Evolutionary conservation across 2,888 invertebrate genomes (phyloP), one percentile per base, ranked within the genome.

Genomic region (Aleiodes alternator): DNA sequence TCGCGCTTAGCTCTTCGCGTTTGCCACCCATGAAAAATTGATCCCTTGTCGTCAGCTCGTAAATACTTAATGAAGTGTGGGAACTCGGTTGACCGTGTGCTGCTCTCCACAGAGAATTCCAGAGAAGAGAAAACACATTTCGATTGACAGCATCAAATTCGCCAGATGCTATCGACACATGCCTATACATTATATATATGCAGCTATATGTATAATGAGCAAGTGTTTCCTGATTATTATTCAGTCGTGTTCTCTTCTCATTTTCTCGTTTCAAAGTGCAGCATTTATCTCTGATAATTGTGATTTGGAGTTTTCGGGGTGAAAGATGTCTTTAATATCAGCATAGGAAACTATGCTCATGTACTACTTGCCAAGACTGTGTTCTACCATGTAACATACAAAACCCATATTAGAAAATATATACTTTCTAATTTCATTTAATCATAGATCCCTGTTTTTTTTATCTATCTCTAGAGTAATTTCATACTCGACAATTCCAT

Each of bases 1-100:
- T 61, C 61, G 61, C 61, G 61, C 61, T 61, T 61, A 61, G 61
- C 61, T 61, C 38, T 61, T 61, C 61, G 61, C 61, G 38, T 50
- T 23, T 69, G 76, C 76, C 70, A 71, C 69, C 59, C 80, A 81
- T 78, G 80, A 80, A 82, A 81, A 82, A 83, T 82, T 83, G 84
- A 84, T 85, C 80, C 83, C 83, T 81, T 79, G 82, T 80, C 79
- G 84, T 84, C 86, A 80, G 82, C 79, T 80, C 80, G 84, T 86
- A 85, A 86, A 86, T 85, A 83, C 82, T 80, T 85, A 86, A 86
- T 83, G 84, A 86, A 85, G 82, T 80, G 78, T 78, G 75, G 79
- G 79, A 80, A 78, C 78, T 59, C 78, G 72, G 53, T 76, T 76
- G 76, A 75, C 76, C 70, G 66, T 70, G 50, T 50, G 43, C 43